Percentiles rank a stretch among this genome's conserved stretches.
These are phyloP conservation scores for Hephaestus fuliginosus DNA, from an alignment of 2,797 vertebrate genomes.

Conservation along the genomic window DNA sequence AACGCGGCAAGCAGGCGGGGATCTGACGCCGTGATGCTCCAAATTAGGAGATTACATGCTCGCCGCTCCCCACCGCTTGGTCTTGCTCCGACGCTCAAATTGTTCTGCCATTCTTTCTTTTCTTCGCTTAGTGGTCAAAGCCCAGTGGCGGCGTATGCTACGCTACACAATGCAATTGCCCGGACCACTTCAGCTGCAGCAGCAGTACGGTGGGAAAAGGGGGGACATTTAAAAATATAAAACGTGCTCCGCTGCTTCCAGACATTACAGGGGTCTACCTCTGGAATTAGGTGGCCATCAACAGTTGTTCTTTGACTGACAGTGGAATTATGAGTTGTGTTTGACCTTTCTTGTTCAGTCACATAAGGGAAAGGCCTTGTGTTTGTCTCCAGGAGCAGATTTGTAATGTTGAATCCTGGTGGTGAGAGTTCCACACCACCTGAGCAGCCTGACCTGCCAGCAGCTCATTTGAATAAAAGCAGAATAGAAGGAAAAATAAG, in stretches of 20 bases:
- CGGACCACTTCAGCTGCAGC: conserved; percentile 22
- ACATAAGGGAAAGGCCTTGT: conserved; percentile 26
- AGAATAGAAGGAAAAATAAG: conserved; percentile 1
- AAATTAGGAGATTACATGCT: conserved; percentile 87
- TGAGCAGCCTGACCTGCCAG: conserved; percentile 46
- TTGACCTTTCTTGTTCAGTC: conserved; percentile 35
- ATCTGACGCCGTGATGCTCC: conserved; percentile 80
- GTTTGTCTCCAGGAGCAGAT: conserved; percentile 37
- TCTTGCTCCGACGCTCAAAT: conserved; percentile 73
- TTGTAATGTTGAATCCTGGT: conserved; percentile 17
- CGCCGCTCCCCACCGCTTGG: conserved; percentile 66
- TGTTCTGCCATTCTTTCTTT: conserved; percentile 78
- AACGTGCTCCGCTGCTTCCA: conserved; percentile 2
- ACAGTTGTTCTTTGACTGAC: conserved; percentile 23
- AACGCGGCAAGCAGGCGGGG: conserved; percentile 24
- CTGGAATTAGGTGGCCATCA: conserved; percentile 39
- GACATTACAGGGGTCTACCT: conserved; percentile 5
- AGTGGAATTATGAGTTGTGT: conserved; percentile 21
- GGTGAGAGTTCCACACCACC: conserved; percentile 22
- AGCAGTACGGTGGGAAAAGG: background rate
- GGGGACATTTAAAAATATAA: conserved; percentile 10
- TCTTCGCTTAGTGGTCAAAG: conserved; percentile 69
- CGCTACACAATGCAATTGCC: conserved; percentile 52
- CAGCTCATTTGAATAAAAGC: conserved; percentile 67
- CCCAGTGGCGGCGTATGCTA: conserved; percentile 27